These are phyloP conservation scores for Rhimphoctona megacephalus DNA, from an alignment of 2,888 invertebrate genomes.

Conservation along the genomic window DNA sequence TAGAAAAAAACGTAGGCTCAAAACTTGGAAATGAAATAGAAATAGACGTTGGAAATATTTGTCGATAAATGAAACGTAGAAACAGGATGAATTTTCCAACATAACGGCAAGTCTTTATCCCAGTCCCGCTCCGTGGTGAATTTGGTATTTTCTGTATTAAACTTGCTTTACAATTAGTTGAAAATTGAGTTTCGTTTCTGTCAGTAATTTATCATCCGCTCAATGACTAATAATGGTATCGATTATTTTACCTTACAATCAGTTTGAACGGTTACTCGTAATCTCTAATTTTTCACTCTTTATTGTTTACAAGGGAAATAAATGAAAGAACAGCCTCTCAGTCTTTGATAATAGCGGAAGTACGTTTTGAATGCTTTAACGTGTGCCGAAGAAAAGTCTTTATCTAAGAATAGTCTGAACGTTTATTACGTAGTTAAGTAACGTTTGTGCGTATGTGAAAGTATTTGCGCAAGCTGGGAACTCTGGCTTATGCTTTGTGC, in stretches of 20 bases:
- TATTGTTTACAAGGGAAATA: neutral
- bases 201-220: neutral
- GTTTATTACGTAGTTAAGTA: neutral
- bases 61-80: neutral
- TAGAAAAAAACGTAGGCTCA: neutral
- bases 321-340: slow-evolving; percentile 15
- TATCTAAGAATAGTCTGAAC: slow-evolving; percentile 66
- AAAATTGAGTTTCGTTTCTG: neutral
- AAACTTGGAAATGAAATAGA: neutral
- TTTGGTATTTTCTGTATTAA: neutral
- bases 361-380: slow-evolving; percentile 68
- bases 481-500: neutral
- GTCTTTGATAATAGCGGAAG: slow-evolving; percentile 70
- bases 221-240: neutral
- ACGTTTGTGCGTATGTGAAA: slow-evolving; percentile 20
- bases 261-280: neutral
- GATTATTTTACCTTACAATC: neutral
- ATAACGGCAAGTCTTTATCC: neutral
- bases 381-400: slow-evolving; percentile 61
- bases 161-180: too few species aligned
- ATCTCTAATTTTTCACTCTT: slow-evolving; percentile 13
- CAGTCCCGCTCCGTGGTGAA: neutral
- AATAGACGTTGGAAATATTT: neutral
- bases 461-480: neutral
- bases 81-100: neutral